These are phyloP conservation scores for Pseudochromis fuscus DNA, from an alignment of 2,797 vertebrate genomes.

Conservation along the genomic window DNA sequence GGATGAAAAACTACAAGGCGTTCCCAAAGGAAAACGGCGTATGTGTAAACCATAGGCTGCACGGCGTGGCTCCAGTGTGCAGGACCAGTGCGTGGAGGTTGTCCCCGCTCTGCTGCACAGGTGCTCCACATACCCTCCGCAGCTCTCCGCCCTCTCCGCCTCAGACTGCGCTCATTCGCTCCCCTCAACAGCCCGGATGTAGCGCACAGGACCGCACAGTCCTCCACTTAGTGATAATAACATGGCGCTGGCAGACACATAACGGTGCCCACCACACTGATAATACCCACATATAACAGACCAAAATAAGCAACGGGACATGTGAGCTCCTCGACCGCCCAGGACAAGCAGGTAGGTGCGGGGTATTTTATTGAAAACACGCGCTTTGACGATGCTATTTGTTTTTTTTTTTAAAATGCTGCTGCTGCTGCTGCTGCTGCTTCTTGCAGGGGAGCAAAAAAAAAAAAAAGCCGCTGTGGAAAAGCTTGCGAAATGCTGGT, in stretches of 20 bases:
- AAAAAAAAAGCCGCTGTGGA: conserved; percentile 37
- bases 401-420: conserved; percentile 28
- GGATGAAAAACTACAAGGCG: too few species aligned
- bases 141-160: conserved; percentile 68
- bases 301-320: conserved; percentile 76
- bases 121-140: conserved; percentile 71
- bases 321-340: conserved; percentile 80
- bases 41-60: too few species aligned
- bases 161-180: conserved; percentile 76
- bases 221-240: conserved; percentile 79
- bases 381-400: conserved; percentile 34
- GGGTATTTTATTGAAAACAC: conserved; percentile 28
- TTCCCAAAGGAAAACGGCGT: too few species aligned
- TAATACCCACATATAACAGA: conserved; percentile 42
- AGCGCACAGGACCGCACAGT: conserved; percentile 80
- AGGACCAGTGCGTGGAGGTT: conserved; percentile 4
- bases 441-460: conserved; percentile 52
- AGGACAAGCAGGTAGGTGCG: conserved; percentile 78
- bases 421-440: conserved; percentile 29
- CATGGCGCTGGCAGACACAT: conserved; percentile 87
- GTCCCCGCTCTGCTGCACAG: conserved; percentile 62
- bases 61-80: too few species aligned
- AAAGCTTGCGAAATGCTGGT: conserved; percentile 58
- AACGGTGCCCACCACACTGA: conserved; percentile 74
- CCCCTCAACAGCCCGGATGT: conserved; percentile 85